phyloP scores from a whole-genome alignment of 2,113 vertebrate species.

The Lathamus discolor region DNA sequence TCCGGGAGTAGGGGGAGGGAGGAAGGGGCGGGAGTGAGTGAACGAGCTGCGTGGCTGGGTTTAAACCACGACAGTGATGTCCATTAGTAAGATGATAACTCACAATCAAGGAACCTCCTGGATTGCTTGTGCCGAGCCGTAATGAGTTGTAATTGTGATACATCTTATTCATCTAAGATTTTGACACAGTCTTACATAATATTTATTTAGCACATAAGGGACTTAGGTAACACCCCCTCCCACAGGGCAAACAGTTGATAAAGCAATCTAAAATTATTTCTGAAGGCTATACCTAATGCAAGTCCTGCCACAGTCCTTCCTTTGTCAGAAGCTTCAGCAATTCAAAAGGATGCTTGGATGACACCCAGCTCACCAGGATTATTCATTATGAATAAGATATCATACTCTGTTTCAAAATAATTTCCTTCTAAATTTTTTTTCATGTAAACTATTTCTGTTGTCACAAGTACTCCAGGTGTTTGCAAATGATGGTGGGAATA shows the following conservation, averaged over 20 bases:
- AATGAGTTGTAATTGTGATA: too few species aligned
- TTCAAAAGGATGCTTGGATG: neutral
- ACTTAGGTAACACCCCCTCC: too few species aligned
- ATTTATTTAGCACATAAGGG: too few species aligned
- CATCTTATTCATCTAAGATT: too few species aligned
- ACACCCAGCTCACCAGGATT: neutral
- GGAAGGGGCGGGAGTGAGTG: too few species aligned
- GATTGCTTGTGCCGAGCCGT: too few species aligned
- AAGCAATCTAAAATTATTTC: neutral
- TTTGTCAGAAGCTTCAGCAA: neutral
- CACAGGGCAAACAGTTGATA: neutral
- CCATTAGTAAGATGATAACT: too few species aligned
- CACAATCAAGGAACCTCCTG: too few species aligned
- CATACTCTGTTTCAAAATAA: neutral
- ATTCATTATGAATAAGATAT: neutral
- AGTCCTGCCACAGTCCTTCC: neutral
- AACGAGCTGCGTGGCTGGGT: too few species aligned
- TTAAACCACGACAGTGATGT: too few species aligned
- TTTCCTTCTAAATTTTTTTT: neutral
- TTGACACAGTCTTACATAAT: too few species aligned
- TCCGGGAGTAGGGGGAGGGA: too few species aligned
- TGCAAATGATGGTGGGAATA: neutral
- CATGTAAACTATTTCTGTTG: neutral
- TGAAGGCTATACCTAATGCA: neutral
- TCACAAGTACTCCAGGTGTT: neutral